Percentiles rank a stretch among this genome's conserved stretches.
phyloP scores from a whole-genome alignment of 2,113 vertebrate species.

The Corydoras maculifer region DNA sequence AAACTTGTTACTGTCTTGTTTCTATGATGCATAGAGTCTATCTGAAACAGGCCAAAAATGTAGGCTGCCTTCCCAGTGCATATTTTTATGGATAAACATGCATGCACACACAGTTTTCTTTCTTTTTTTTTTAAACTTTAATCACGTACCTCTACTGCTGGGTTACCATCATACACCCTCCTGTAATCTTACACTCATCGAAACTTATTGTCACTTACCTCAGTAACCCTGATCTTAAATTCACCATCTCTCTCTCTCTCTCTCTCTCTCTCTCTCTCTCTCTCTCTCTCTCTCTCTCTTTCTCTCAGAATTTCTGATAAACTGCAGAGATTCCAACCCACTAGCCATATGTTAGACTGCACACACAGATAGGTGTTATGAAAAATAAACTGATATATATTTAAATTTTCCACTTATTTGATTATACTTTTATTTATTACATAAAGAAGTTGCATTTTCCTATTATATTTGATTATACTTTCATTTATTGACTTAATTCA shows the following conservation, averaged over 20 bases:
- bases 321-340: background rate
- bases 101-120: background rate
- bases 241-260: constrained; percentile 4
- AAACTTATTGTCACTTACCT: background rate
- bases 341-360: background rate
- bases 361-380: no score
- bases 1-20: background rate
- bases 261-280: background rate
- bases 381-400: no score
- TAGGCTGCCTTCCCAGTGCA: constrained; percentile 2
- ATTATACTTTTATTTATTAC: no score
- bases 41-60: background rate
- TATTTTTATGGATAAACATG: background rate
- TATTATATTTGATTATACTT: no score
- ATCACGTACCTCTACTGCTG: background rate
- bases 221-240: background rate
- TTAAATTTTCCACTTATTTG: no score
- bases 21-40: background rate
- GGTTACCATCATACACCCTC: background rate
- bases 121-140: background rate
- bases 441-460: no score
- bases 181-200: background rate
- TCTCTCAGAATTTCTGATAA: background rate
- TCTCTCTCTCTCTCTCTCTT: background rate
- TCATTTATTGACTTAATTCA: no score